Evolutionary conservation across 2,888 invertebrate genomes (phyloP), one percentile per base, ranked within the genome.

Genomic region (Pandemis heparana): DNA sequence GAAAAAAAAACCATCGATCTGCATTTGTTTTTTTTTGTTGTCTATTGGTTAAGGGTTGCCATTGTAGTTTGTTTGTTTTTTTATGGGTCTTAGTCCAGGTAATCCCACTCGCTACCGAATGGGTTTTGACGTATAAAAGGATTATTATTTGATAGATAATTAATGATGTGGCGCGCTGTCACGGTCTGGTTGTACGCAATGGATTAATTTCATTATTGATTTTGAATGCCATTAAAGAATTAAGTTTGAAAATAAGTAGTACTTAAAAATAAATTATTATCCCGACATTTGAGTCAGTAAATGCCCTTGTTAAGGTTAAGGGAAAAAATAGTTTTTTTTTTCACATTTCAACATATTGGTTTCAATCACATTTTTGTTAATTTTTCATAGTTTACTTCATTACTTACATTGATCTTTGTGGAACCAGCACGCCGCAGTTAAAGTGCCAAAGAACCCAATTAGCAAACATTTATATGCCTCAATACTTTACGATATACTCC

Each of bases 131-230:
- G 85, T 86, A 86, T 91, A 90, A 91, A 93, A 87, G 93, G 94
- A 94, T 94, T 93, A 93, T 86, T 89, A 88, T 90, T 85, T 93
- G 92, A 94, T 93, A 91, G 89, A 89, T 94, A 93, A 92, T 92
- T 94, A 94, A 94, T 93, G 92, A 90, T 91, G 88, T 86, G 84
- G 76, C 79, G 66, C 71, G 67, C 71, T 82, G 85, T 83, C 80
- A 83, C 76, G 80, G 82, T 84, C 83, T 83, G 83, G 83, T 81
- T 82, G 74, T 70, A 41, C 60, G 74, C 43, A 61, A 75, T 70
- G 60, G 75, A 74, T 75, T 78, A 70, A 76, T 75, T 74, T 75
- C 73, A 70, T 63, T 74, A 71, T 75, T 69, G 70, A 72, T 62
- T 56, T 56, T 65, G 65, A 32, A 78, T 77, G 77, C 80, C 10